Percentiles rank a stretch among this genome's conserved stretches.
Conservation (phyloP, 2,797 vertebrate genomes). For the Steatocranus sp. region DNA sequence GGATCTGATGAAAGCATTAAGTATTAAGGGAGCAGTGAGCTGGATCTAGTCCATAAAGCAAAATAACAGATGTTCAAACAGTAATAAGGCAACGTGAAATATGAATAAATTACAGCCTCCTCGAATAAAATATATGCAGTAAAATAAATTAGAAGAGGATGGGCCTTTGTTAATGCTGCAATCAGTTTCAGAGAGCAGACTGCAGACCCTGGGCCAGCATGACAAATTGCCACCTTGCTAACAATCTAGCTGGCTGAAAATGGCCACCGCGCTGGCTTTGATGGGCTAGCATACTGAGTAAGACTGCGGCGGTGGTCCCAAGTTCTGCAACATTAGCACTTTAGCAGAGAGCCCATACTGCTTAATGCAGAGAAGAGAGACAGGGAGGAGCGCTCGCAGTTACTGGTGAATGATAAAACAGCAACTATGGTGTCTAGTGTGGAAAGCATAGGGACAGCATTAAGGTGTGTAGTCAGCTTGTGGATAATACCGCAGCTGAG, state of each 20-base stretch:
- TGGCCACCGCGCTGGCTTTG: slow-evolving; percentile 66
- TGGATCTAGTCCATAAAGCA: slow-evolving; percentile 74
- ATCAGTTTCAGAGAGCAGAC: slow-evolving; percentile 68
- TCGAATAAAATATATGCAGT: slow-evolving; percentile 76
- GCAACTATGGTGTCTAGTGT: slow-evolving; percentile 9
- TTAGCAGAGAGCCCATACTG: slow-evolving; percentile 48
- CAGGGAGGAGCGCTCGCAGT: slow-evolving; percentile 5
- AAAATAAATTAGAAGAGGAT: slow-evolving; percentile 70
- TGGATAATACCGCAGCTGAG: slow-evolving; percentile 30
- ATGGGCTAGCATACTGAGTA: slow-evolving; percentile 70
- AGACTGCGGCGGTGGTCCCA: slow-evolving; percentile 66
- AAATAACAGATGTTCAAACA: slow-evolving; percentile 80
- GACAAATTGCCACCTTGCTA: slow-evolving; percentile 75
- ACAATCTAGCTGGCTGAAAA: slow-evolving; percentile 70
- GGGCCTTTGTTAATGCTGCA: slow-evolving; percentile 78
- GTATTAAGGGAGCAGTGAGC: slow-evolving; percentile 62
- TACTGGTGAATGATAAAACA: slow-evolving; percentile 43
- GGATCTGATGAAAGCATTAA: slow-evolving; percentile 74
- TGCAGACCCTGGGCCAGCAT: slow-evolving; percentile 63
- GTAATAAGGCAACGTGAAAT: slow-evolving; percentile 76
- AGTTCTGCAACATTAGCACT: slow-evolving; percentile 76
- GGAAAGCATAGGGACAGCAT: slow-evolving; percentile 47
- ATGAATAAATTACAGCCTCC: slow-evolving; percentile 76
- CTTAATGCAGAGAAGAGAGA: slow-evolving; percentile 31
- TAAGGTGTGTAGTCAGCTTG: slow-evolving; percentile 48